Conservation (phyloP, 2,113 vertebrate genomes). For the Labeo catla region DNA sequence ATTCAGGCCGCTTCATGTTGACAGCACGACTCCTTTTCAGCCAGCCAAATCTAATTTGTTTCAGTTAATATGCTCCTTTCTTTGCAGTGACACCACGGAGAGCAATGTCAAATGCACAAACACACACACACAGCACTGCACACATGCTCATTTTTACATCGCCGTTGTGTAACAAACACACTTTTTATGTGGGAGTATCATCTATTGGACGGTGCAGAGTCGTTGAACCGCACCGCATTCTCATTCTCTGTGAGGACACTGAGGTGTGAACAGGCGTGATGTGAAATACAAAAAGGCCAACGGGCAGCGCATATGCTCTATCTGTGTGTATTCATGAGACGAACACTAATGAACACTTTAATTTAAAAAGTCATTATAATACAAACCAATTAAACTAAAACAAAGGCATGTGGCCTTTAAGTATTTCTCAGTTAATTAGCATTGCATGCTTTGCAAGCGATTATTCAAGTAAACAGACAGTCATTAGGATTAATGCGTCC, state of each 20-base stretch:
- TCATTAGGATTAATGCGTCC: background rate
- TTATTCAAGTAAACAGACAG: background rate
- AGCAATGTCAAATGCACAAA: conserved; percentile 22
- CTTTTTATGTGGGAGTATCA: conserved; percentile 1
- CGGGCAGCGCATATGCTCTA: conserved; percentile 7
- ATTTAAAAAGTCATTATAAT: background rate
- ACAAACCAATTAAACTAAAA: background rate
- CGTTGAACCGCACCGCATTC: background rate
- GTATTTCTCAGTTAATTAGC: background rate
- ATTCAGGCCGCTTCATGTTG: conserved; percentile 22
- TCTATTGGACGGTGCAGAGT: background rate
- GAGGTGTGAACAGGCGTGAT: conserved; percentile 6
- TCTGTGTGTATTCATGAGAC: conserved; percentile 19
- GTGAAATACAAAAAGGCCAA: conserved; percentile 32
- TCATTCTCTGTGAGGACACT: background rate
- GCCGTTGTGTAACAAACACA: conserved; percentile 29
- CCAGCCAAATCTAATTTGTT: conserved; percentile 51
- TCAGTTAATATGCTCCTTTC: conserved; percentile 39
- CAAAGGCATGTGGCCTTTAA: background rate
- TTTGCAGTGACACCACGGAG: conserved; percentile 11
- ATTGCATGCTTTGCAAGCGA: background rate
- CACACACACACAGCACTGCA: conserved; percentile 18
- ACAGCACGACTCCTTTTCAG: conserved; percentile 41
- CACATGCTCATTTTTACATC: background rate
- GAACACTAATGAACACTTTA: background rate